Base-by-base conservation (phyloP, 1,140 invertebrate genomes). In the Leptopilina clavipes region DNA sequence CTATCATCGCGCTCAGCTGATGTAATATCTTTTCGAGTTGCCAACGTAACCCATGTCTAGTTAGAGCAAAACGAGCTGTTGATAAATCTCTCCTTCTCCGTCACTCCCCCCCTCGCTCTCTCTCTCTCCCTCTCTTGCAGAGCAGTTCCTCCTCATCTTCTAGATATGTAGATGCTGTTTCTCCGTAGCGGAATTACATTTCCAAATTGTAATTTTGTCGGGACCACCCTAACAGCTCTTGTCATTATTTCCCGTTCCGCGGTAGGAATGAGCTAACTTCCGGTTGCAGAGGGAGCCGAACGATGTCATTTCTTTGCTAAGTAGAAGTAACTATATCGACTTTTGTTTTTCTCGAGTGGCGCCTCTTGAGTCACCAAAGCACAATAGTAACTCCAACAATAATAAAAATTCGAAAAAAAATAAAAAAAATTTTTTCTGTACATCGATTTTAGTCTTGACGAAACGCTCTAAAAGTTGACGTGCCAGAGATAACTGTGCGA, bases 131-230 rank as follows among this genome's bases (percentile, higher is more conserved):
- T 77, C 70, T 73, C 70, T 31, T 73, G 10, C 19, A 40, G 9
- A 56, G 37, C 75, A 74, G 48, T 45, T 71, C 52, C 52, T 52
- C 70, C 80, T 76, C 73, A 65, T 71, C 45, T 76, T 79, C 85
- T 82, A 81, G 88, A 87, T 89, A 89, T 89, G 88, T 88, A 87
- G 76, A 87, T n/a, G 76, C 84, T 86, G 83, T n/a, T n/a, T n/a
- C n/a, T n/a, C 88, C 88, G 79, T 75, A 44, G 59, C 85, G 85
- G 82, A 89, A 89, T 89, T 90, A 89, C 88, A 89, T 88, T 85
- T 83, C 88, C 86, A 86, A 89, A 89, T 89, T 89, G 87, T 89
- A 90, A 89, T 89, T 89, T 88, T 87, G 84, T 86, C 84, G 86
- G 84, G 80, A 89, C 84, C 85, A 83, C 82, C 84, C 84, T 83